Percentiles rank a stretch among this genome's conserved stretches.
Conservation (phyloP, 2,888 invertebrate genomes). For the Malacosoma neustria region DNA sequence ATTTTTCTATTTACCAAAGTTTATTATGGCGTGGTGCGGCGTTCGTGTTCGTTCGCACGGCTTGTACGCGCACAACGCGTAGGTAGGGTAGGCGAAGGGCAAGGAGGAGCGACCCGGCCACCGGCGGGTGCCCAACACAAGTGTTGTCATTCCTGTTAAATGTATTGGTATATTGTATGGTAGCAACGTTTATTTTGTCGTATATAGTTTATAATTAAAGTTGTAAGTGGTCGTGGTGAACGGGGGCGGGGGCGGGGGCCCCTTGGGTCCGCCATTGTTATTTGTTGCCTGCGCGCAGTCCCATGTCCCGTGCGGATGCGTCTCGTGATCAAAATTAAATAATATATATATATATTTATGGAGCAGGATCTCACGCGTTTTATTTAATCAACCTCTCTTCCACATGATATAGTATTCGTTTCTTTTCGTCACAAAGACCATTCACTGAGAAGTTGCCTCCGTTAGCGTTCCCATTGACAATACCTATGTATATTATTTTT, state of each 20-base stretch:
- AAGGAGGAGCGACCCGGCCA: background rate
- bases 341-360: conserved; percentile 25
- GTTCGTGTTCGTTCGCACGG: too few species aligned
- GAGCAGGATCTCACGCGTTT: conserved; percentile 11
- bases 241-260: too few species aligned
- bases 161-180: conserved; percentile 21
- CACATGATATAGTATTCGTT: too few species aligned
- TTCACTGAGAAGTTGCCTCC: too few species aligned
- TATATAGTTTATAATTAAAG: conserved; percentile 21
- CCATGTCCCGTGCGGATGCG: conserved; percentile 13
- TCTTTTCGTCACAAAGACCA: too few species aligned
- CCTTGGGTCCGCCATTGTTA: too few species aligned
- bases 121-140: conserved; percentile 7
- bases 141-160: conserved; percentile 23
- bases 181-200: conserved; percentile 23
- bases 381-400: background rate
- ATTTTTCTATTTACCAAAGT: conserved; percentile 24
- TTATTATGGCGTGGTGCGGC: conserved; percentile 6
- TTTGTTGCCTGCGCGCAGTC: conserved; percentile 3
- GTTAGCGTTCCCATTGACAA: too few species aligned
- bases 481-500: too few species aligned
- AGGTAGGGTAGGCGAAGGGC: background rate
- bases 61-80: background rate
- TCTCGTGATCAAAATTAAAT: background rate
- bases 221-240: background rate